Conservation (phyloP, 2,113 vertebrate genomes). For the Fulica atra region DNA sequence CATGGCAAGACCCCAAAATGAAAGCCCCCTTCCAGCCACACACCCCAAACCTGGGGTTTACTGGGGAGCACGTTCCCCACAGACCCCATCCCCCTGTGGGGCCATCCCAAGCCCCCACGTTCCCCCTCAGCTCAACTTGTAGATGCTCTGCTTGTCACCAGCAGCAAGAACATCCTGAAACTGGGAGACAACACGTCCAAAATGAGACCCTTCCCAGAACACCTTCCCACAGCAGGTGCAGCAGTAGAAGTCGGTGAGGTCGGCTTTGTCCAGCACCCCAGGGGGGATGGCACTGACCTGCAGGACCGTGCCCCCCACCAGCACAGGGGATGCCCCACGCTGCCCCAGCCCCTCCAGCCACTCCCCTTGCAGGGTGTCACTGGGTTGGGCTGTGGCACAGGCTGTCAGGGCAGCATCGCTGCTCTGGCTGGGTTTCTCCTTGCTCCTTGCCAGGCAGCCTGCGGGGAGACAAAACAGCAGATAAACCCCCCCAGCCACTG, state of each 20-base stretch:
- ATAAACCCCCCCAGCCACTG: not conserved
- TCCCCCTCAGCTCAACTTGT: not conserved
- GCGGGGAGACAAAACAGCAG: not conserved
- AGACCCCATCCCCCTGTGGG: fast-evolving
- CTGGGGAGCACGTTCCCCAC: fast-evolving
- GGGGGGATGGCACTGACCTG: slow-evolving; percentile 76
- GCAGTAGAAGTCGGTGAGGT: slow-evolving; percentile 76
- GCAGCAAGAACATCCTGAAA: slow-evolving; percentile 78
- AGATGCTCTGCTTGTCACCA: not conserved
- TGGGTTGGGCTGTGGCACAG: fast-evolving
- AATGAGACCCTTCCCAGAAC: slow-evolving; percentile 92
- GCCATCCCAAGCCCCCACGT: fast-evolving
- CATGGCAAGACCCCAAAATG: fast-evolving
- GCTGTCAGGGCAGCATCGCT: fast-evolving
- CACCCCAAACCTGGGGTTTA: not conserved
- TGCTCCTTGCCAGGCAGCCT: not conserved
- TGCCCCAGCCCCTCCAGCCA: slow-evolving; percentile 55
- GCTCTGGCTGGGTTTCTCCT: not conserved
- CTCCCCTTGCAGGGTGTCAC: slow-evolving; percentile 27
- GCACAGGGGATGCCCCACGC: not conserved
- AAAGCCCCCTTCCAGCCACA: not conserved
- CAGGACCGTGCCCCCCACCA: slow-evolving; percentile 42
- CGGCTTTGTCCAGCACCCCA: slow-evolving; percentile 70
- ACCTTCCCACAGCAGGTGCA: slow-evolving; percentile 86
- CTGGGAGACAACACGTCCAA: slow-evolving; percentile 72